These are phyloP conservation scores for Acanthopleura granulata DNA, from an alignment of 2,888 invertebrate species.

Conservation along the genomic window DNA sequence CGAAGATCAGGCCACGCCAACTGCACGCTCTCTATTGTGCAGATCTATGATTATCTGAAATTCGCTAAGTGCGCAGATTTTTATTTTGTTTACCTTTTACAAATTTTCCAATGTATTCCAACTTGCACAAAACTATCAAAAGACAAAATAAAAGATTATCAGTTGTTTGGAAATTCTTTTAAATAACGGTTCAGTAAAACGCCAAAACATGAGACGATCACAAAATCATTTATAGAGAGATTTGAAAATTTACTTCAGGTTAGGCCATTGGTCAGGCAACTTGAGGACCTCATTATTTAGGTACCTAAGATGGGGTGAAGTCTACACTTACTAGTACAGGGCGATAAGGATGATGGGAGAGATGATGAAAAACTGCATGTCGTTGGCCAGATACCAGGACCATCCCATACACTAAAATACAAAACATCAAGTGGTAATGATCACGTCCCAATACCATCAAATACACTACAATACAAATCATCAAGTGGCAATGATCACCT, in stretches of 20 bases:
- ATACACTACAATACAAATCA: slow-evolving; percentile 50
- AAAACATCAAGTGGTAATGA: slow-evolving; percentile 21
- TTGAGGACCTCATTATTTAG: neutral
- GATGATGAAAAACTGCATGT: slow-evolving; percentile 60
- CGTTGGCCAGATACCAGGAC: slow-evolving; percentile 61
- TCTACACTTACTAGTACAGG: slow-evolving; percentile 47
- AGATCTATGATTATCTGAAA: no score
- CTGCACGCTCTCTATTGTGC: no score
- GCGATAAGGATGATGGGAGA: slow-evolving; percentile 48
- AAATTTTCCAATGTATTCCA: no score
- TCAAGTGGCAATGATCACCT: no score
- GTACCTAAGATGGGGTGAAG: neutral
- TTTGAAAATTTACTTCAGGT: neutral
- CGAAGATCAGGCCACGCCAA: no score
- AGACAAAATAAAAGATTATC: no score
- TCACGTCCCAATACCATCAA: slow-evolving; percentile 41
- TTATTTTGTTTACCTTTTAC: no score
- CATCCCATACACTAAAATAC: slow-evolving; percentile 45
- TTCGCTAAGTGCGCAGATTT: no score
- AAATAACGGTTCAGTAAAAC: no score
- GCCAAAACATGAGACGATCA: neutral
- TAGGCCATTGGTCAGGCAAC: neutral
- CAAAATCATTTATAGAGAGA: neutral
- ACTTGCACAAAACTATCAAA: no score
- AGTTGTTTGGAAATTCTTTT: no score